These are phyloP conservation scores for Bubo blakistoni DNA, from an alignment of 2,113 vertebrate genomes.

Conservation along the genomic window DNA sequence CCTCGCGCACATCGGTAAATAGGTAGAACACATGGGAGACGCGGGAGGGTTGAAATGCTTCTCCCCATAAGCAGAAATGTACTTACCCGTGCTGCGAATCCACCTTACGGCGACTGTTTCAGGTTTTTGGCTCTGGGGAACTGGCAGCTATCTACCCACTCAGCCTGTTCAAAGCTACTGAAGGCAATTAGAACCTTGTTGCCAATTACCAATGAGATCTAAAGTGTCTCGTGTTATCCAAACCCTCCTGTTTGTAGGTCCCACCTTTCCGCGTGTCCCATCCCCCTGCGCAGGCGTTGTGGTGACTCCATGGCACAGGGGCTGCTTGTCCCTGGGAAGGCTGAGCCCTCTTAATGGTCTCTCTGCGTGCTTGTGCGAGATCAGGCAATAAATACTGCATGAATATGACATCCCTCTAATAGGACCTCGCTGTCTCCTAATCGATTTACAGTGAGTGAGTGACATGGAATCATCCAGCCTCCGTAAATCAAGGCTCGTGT, in stretches of 20 bases:
- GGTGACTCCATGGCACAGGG: not conserved
- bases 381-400: not conserved
- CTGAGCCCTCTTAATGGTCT: not conserved
- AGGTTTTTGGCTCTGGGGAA: not conserved
- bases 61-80: not conserved
- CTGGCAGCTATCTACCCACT: not conserved
- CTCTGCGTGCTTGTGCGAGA: not conserved
- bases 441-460: constrained; percentile 12
- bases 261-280: not conserved
- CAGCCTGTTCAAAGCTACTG: not conserved
- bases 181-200: not conserved
- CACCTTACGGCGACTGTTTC: not conserved
- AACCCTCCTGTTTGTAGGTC: not conserved
- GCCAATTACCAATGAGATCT: not conserved
- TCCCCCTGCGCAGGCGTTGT: not conserved
- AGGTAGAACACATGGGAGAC: not conserved
- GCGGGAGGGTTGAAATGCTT: not conserved
- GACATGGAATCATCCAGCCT: not conserved
- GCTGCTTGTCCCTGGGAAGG: not conserved
- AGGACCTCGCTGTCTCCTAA: not conserved
- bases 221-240: not conserved
- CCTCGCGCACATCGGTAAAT: not conserved
- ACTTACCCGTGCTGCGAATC: not conserved
- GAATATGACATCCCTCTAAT: not conserved
- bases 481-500: not conserved